Evolutionary conservation across 30 jellyfish, hydroid and myxozoan genomes (phyloP).

Genomic region (Sanderia malayensis): DNA sequence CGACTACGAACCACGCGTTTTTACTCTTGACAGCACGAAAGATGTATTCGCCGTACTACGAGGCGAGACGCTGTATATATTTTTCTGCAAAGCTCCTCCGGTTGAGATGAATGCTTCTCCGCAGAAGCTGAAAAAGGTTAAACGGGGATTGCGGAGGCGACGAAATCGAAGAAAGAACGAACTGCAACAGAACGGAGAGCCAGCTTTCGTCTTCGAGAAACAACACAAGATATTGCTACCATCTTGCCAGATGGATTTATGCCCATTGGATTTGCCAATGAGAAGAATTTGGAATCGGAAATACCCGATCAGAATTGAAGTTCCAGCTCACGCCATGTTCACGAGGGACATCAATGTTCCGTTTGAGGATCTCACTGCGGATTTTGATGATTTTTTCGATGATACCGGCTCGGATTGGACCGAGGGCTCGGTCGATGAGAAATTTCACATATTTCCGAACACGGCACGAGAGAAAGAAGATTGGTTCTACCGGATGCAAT

Average conservation of each 20-base stretch:
- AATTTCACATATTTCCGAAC: slow-evolving; percentile 66
- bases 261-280: slow-evolving; percentile 94
- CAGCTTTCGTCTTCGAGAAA: slow-evolving; percentile 65
- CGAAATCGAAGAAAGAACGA: slow-evolving; percentile 22
- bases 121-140: slow-evolving; percentile 44
- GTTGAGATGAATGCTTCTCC: slow-evolving; percentile 48
- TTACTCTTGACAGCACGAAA: slow-evolving; percentile 53
- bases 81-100: slow-evolving; percentile 66
- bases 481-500: slow-evolving; percentile 97
- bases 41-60: slow-evolving; percentile 76
- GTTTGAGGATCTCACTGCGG: slow-evolving; percentile 75
- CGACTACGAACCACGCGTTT: slow-evolving; percentile 64
- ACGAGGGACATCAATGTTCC: slow-evolving; percentile 67
- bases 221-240: slow-evolving; percentile 65
- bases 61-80: slow-evolving; percentile 59
- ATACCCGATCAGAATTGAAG: slow-evolving; percentile 76
- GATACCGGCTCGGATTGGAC: slow-evolving; percentile 38
- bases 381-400: slow-evolving; percentile 51
- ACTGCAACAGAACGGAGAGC: slow-evolving; percentile 46
- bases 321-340: slow-evolving; percentile 77
- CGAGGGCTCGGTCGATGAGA: slow-evolving; percentile 40
- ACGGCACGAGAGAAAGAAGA: slow-evolving; percentile 98
- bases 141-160: slow-evolving; percentile 46
- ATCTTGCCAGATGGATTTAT: slow-evolving; percentile 49
- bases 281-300: slow-evolving; percentile 95